phyloP scores from a whole-genome alignment of 2,113 vertebrate genomes.

The Pollachius pollachius region DNA sequence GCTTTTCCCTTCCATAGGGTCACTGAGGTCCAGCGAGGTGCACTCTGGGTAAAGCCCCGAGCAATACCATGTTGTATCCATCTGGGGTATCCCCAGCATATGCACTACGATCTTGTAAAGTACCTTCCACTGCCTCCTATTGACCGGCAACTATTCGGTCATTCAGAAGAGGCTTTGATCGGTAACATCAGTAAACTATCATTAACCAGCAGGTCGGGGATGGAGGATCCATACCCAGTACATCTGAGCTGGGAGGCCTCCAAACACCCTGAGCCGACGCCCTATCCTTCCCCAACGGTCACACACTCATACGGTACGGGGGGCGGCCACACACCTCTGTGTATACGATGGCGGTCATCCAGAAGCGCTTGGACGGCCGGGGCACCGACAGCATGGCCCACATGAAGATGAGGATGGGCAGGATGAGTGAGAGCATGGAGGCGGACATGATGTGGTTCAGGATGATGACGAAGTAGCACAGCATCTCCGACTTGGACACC shows the following conservation, averaged over 20 bases:
- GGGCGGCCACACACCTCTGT: conserved; percentile 71
- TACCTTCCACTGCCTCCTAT: no score
- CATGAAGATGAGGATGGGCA: conserved; percentile 73
- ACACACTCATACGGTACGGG: neutral
- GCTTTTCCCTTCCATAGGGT: conserved; percentile 37
- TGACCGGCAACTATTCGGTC: no score
- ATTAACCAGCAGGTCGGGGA: no score
- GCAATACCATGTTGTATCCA: no score
- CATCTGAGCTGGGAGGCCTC: no score
- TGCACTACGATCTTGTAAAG: no score
- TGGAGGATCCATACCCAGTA: no score
- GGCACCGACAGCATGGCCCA: conserved; percentile 77
- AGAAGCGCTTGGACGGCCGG: conserved; percentile 74
- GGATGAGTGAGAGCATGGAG: conserved; percentile 63
- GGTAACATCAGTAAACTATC: no score
- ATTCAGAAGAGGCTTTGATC: no score
- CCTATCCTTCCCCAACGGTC: no score
- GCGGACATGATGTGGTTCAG: conserved; percentile 75
- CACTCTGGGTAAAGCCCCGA: conserved; percentile 20
- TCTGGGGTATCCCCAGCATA: no score
- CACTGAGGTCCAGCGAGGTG: conserved; percentile 29
- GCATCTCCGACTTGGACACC: conserved; percentile 71
- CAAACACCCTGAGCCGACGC: no score
- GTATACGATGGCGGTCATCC: conserved; percentile 78
- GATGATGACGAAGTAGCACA: conserved; percentile 73